phyloP scores from a whole-genome alignment of 1,140 invertebrate species.

The Drosophila mayri region DNA sequence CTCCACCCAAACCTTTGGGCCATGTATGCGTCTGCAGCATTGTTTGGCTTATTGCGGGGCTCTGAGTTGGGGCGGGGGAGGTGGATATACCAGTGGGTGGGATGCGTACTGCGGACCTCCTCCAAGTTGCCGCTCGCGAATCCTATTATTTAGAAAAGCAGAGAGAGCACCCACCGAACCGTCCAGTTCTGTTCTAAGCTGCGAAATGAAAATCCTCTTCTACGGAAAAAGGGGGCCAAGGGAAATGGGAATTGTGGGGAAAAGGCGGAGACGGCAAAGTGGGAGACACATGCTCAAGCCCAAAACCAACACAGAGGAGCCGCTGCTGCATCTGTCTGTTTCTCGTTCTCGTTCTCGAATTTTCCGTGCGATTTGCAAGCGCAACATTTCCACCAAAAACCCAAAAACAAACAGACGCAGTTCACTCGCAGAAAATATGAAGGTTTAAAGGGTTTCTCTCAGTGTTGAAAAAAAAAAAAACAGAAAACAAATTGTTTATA shows the following conservation, averaged over 20 bases:
- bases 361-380: conserved; percentile 79
- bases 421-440: conserved; percentile 22
- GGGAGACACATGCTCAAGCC: conserved; percentile 67
- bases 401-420: conserved; percentile 56
- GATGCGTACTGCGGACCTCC: conserved; percentile 35
- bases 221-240: not conserved
- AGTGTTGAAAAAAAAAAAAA: not conserved
- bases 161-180: conserved; percentile 26
- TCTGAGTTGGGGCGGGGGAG: not conserved
- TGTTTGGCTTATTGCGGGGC: conserved; percentile 39
- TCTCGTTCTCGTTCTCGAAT: conserved; percentile 53
- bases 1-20: conserved; percentile 42
- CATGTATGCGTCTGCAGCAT: conserved; percentile 71
- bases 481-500: not conserved
- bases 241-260: not conserved
- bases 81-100: not conserved
- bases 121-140: conserved; percentile 61
- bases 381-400: conserved; percentile 79
- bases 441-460: not conserved
- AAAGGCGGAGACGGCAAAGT: not conserved
- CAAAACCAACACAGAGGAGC: conserved; percentile 59
- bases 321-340: conserved; percentile 20
- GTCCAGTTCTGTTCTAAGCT: conserved; percentile 50
- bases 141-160: conserved; percentile 67
- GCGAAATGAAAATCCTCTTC: conserved; percentile 76